Percentiles rank a stretch among this genome's conserved stretches.
Evolutionary conservation across 2,797 vertebrate genomes (phyloP).

Genomic region (Helarctos malayanus): DNA sequence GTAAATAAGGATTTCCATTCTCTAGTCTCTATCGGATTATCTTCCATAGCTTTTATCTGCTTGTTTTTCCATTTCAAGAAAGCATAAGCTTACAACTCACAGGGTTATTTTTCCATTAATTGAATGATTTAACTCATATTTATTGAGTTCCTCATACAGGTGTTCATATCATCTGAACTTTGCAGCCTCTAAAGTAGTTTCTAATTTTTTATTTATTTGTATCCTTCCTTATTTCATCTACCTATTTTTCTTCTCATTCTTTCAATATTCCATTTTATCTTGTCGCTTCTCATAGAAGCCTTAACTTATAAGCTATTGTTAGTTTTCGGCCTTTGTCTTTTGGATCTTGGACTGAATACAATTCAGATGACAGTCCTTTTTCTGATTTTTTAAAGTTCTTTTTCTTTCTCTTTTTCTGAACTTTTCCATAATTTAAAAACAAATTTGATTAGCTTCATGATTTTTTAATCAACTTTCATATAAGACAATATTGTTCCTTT

Average conservation of each 20-base stretch:
- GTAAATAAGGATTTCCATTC: background rate
- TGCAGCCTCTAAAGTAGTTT: background rate
- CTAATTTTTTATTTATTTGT: background rate
- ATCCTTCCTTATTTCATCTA: background rate
- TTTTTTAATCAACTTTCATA: background rate
- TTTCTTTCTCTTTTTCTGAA: background rate
- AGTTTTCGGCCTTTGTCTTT: background rate
- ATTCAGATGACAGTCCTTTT: background rate
- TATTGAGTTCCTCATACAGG: background rate
- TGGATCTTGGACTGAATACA: background rate
- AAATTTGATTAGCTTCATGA: background rate
- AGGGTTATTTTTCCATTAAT: background rate
- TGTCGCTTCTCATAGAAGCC: background rate
- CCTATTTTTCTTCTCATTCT: background rate
- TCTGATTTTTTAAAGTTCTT: background rate
- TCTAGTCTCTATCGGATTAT: background rate
- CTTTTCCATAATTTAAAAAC: background rate
- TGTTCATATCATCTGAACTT: background rate
- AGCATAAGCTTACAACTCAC: background rate
- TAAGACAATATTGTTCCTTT: background rate
- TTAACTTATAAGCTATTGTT: background rate
- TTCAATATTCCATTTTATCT: background rate
- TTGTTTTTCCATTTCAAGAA: conserved; percentile 6
- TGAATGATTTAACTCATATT: background rate
- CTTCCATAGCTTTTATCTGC: background rate